phyloP scores from a whole-genome alignment of 30 jellyfish, hydroid and myxozoan species.

The Chrysaora quinquecirrha region DNA sequence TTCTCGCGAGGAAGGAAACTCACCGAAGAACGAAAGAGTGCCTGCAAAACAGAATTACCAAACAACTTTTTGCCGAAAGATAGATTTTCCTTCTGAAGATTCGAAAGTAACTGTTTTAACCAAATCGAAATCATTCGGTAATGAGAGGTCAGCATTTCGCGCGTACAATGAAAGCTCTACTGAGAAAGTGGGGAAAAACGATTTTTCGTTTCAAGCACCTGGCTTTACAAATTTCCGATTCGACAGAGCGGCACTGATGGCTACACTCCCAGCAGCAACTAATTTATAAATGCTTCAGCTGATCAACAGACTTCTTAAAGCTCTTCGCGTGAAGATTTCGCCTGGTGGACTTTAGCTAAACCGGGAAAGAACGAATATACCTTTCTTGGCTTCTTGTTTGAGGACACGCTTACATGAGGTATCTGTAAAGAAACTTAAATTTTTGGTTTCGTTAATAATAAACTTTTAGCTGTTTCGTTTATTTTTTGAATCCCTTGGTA shows the following conservation, averaged over 20 bases:
- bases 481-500: too few relatives aligned
- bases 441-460: too few relatives aligned
- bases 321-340: too few relatives aligned
- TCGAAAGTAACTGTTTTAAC: background rate
- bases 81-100: background rate
- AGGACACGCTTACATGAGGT: too few relatives aligned
- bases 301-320: too few relatives aligned
- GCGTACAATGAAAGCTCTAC: background rate
- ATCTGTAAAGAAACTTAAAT: too few relatives aligned
- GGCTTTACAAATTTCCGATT: slow-evolving; percentile 70
- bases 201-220: slow-evolving; percentile 58
- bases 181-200: background rate
- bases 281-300: too few relatives aligned
- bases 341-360: too few relatives aligned
- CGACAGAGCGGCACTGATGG: slow-evolving; percentile 48
- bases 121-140: background rate
- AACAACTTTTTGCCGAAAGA: background rate
- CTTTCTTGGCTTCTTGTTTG: too few relatives aligned
- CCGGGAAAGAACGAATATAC: too few relatives aligned
- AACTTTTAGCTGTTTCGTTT: too few relatives aligned
- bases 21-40: background rate
- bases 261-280: slow-evolving; percentile 57
- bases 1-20: too few relatives aligned
- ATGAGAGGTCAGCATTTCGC: background rate
- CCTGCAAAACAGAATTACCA: background rate